Conservation (phyloP, 2,797 vertebrate species). For the Onychomys torridus region DNA sequence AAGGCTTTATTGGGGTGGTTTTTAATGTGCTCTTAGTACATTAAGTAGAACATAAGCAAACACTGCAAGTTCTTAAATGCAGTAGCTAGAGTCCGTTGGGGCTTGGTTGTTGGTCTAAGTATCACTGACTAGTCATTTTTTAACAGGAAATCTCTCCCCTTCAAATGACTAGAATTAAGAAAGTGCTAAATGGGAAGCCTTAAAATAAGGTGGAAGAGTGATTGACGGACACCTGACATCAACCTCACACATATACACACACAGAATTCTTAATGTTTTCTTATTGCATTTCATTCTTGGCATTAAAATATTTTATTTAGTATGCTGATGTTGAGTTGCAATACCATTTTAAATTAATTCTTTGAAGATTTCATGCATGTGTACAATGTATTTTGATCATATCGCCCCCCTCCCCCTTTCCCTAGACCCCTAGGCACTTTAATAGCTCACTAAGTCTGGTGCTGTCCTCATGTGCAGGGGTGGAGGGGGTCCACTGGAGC, state of each 20-base stretch:
- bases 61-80: background rate
- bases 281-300: constrained; percentile 14
- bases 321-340: background rate
- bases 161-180: background rate
- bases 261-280: background rate
- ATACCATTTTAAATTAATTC: background rate
- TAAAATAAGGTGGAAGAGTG: background rate
- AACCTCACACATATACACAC: background rate
- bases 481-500: background rate
- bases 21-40: background rate
- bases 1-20: background rate
- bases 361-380: background rate
- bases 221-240: background rate
- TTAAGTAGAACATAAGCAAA: background rate
- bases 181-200: background rate
- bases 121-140: background rate
- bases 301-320: background rate
- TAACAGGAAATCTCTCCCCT: background rate
- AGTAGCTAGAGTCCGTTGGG: background rate
- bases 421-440: background rate
- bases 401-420: background rate
- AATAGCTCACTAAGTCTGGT: background rate
- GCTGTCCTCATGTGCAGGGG: background rate
- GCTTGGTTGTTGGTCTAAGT: background rate
- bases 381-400: background rate